phyloP scores from a whole-genome alignment of 2,797 vertebrate species.

The Hapalemur alaotrensis region DNA sequence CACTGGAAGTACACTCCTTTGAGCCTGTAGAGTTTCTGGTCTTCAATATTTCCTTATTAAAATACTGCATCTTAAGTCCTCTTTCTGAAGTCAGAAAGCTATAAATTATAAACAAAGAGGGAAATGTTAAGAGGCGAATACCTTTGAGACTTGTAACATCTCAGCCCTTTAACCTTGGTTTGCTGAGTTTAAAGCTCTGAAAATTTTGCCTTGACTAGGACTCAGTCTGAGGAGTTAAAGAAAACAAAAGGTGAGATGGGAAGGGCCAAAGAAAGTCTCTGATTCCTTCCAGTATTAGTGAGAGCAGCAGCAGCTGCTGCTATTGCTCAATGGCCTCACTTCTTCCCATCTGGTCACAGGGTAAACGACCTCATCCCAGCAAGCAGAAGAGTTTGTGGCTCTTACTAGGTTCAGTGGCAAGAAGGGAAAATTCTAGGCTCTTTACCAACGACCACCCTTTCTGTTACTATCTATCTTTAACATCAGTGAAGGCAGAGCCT shows the following conservation, averaged over 20 bases:
- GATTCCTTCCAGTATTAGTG: neutral
- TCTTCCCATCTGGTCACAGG: neutral
- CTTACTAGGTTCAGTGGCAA: neutral
- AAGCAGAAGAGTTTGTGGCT: neutral
- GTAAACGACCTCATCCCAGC: neutral
- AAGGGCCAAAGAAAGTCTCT: neutral
- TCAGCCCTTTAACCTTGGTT: constrained; percentile 3
- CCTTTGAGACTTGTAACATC: neutral
- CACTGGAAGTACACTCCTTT: neutral
- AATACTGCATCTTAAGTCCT: neutral
- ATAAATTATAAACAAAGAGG: constrained; percentile 28
- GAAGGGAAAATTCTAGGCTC: constrained; percentile 10
- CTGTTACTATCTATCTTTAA: neutral
- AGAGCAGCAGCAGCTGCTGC: neutral
- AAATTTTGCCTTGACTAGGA: neutral
- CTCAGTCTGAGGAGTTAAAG: neutral
- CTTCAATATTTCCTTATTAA: constrained; percentile 1
- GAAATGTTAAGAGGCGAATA: constrained; percentile 51
- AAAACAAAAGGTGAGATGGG: neutral
- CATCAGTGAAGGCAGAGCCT: neutral
- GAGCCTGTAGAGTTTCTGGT: neutral
- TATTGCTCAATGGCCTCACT: neutral
- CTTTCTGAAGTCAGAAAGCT: constrained; percentile 29
- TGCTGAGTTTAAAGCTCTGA: constrained; percentile 34
- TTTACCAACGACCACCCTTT: neutral